Conservation (phyloP, 2,113 vertebrate species). For the Pionites leucogaster region DNA sequence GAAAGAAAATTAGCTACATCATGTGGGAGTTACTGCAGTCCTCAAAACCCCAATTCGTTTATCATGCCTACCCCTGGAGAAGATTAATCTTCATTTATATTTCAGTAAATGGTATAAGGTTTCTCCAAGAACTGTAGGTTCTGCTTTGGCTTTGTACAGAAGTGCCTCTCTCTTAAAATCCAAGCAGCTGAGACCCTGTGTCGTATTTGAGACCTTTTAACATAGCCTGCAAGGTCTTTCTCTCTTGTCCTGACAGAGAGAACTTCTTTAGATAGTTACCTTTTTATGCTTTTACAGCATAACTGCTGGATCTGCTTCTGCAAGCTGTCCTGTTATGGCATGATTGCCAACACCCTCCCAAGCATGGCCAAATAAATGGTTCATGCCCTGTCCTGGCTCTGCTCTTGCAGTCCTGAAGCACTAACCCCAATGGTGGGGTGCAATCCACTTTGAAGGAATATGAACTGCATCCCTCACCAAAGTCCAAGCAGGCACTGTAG, state of each 20-base stretch:
- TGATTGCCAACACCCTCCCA: background rate
- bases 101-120: background rate
- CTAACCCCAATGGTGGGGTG: background rate
- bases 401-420: background rate
- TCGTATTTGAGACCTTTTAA: background rate
- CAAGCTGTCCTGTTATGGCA: background rate
- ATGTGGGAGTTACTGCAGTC: background rate
- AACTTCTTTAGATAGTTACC: background rate
- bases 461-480: background rate
- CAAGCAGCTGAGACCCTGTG: background rate
- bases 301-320: background rate
- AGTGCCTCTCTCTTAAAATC: background rate
- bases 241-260: background rate
- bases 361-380: background rate
- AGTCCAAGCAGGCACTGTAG: background rate
- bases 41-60: background rate
- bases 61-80: background rate
- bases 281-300: background rate
- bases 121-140: background rate
- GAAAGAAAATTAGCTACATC: slow-evolving; percentile 14
- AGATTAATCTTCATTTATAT: slow-evolving; percentile 20
- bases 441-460: background rate
- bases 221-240: background rate
- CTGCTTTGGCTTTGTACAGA: background rate
- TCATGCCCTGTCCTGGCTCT: background rate